A percentile compares a stretch with the other conserved stretches of the same genome.
Evolutionary conservation across 2,113 vertebrate genomes (phyloP).

Genomic region (Passer montanus): DNA sequence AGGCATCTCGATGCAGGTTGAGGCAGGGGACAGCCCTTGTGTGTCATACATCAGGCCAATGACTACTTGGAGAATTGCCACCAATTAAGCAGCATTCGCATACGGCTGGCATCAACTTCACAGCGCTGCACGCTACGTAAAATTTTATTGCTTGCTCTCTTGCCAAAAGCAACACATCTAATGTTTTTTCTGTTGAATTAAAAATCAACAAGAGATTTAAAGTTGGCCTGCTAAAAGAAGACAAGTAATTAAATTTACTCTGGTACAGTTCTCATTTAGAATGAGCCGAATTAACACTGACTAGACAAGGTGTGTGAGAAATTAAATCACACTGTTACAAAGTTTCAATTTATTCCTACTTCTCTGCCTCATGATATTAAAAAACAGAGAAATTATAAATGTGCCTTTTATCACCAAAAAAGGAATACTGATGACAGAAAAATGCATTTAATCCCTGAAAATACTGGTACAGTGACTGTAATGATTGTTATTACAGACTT

Average conservation of each 20-base stretch:
- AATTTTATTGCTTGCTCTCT: slow-evolving; percentile 49
- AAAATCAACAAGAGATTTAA: slow-evolving; percentile 61
- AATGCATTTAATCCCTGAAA: not conserved
- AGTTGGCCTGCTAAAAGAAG: slow-evolving; percentile 19
- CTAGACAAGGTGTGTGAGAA: not conserved
- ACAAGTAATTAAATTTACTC: slow-evolving; percentile 35
- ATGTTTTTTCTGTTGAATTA: slow-evolving; percentile 56
- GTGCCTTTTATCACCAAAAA: not conserved
- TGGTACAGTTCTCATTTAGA: not conserved
- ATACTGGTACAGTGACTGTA: not conserved
- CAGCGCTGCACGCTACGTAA: slow-evolving; percentile 23
- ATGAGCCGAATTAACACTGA: not conserved
- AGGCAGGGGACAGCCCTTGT: slow-evolving; percentile 27
- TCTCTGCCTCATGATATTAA: not conserved
- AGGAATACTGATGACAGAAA: not conserved
- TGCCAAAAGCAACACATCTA: slow-evolving; percentile 56
- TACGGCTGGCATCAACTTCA: slow-evolving; percentile 26
- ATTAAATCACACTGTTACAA: not conserved
- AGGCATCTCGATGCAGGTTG: not conserved
- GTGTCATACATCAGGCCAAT: slow-evolving; percentile 43
- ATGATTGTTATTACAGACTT: not conserved
- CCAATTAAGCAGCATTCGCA: slow-evolving; percentile 39
- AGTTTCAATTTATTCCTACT: not conserved
- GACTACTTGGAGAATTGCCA: slow-evolving; percentile 58
- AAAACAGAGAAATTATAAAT: not conserved